Evolutionary conservation across 2,113 vertebrate genomes (phyloP), one percentile per base, ranked within the genome.

Genomic region (Xyrauchen texanus): DNA sequence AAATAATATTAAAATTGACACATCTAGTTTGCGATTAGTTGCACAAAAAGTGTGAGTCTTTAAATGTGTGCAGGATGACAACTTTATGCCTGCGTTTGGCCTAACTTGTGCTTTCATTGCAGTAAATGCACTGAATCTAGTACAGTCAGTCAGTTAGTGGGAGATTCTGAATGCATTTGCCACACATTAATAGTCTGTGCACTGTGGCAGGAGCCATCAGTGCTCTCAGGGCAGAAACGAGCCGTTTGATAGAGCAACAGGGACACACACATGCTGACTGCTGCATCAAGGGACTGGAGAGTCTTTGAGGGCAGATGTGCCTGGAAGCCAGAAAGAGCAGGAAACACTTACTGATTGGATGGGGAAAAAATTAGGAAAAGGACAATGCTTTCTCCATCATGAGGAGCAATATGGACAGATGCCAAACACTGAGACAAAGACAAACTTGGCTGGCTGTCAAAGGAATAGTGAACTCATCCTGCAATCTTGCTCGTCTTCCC

Each of bases 291-390:
- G 11, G 67, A 76, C 51, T 21, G 47, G 8, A 55, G 60, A 60
- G 74, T 76, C 62, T 63, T 47, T 61, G 65, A 81, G 58, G 67
- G 67, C 70, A 77, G 67, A 55, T 77, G 7, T 81, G 73, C 60
- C 73, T 47, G 61, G 49, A 71, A 68, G 80, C 74, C 13, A 71
- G 46, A 71, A 2, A 66, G 16, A 71, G 12, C 11, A 16, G 51
- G 60, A 65, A 76, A 53, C 61, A 65, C 62, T 53, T 0, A n/a
- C 74, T 76, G 74, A 66, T 66, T 76, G 74, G 62, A 55, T 45
- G 62, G 61, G 65, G 65, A 21, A 3, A 42, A 55, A 77, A 49
- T 9, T 42, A 81, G 67, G 4, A 47, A 58, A 34, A 60, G 8
- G 11, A 49, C 44, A 10, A 2, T 16, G 2, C 55, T 51, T 34